Evolutionary conservation across 2,113 vertebrate genomes (phyloP), one percentile per base, ranked within the genome.

Genomic region (Pluvianellus socialis): DNA sequence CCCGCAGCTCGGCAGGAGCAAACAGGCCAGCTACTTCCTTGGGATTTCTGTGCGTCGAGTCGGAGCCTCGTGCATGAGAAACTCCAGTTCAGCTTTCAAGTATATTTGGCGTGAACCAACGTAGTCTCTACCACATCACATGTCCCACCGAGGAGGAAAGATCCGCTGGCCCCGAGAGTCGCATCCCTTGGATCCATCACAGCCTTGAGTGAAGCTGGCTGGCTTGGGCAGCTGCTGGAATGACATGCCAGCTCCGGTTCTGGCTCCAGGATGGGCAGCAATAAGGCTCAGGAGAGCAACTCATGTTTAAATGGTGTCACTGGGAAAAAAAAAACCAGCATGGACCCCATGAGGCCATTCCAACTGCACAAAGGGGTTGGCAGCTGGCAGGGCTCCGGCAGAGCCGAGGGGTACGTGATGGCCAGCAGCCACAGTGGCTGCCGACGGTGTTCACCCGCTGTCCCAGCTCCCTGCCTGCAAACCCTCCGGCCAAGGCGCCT

Each of bases 31-130:
- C 27, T 5, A 72, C 75, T 81, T 79, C 55, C 67, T 35, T 9
- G 13, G 70, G 74, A 50, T 62, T 63, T 86, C 79, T 94, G 94
- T 96, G 92, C 55, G 9, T 32, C 0, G 1, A 81, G 22, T 2
- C 11, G 3, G 68, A 89, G 80, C 45, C 49, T 61, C 68, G 8
- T 6, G 33, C 42, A 26, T 12, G 40, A 80, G 79, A 49, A 91
- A 49, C 67, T 71, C 90, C 88, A 86, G 40, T 68, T 90, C 79
- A 86, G 52, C 83, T 84, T 95, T 95, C 96, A 95, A 93, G 94
- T 90, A 53, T 85, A 45, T 40, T 81, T 38, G 52, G 75, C 12
- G 8, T 74, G 75, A 84, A 71, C 8, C 4, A 8, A 33, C 3
- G 2, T 1, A 4, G 59, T 66, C 27, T 55, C 42, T 88, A 44